Conservation (phyloP, 2,113 vertebrate species). For the Mesitornis unicolor region DNA sequence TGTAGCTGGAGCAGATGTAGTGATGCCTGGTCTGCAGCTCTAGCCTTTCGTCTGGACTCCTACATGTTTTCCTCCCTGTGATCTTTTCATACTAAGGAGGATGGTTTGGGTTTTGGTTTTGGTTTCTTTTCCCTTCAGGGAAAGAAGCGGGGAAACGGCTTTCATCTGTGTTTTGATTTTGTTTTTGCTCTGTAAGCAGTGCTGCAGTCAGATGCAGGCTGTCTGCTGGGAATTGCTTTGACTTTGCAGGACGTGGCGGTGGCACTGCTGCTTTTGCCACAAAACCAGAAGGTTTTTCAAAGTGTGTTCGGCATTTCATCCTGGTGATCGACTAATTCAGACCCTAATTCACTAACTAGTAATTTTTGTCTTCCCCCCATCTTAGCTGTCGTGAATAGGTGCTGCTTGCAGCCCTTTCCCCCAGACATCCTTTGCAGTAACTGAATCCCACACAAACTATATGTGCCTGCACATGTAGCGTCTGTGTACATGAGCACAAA, state of each 20-base stretch:
- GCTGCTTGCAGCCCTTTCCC: neutral
- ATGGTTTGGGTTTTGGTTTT: neutral
- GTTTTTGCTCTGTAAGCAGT: neutral
- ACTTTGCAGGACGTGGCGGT: neutral
- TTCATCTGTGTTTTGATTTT: slow-evolving; percentile 42
- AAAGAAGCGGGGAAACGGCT: slow-evolving; percentile 2
- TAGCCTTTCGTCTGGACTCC: slow-evolving; percentile 28
- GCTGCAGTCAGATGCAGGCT: neutral
- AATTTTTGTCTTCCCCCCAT: neutral
- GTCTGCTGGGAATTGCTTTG: neutral
- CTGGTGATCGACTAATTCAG: neutral
- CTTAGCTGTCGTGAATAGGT: neutral
- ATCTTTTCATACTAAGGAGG: neutral
- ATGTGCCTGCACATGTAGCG: neutral
- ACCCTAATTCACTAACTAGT: neutral
- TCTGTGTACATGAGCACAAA: neutral
- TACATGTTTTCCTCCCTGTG: slow-evolving; percentile 39
- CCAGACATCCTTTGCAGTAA: neutral
- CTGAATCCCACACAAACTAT: neutral
- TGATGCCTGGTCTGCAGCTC: slow-evolving; percentile 4
- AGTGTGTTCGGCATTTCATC: neutral
- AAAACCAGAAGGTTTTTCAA: neutral
- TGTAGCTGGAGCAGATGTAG: slow-evolving; percentile 38
- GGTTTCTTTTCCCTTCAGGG: neutral
- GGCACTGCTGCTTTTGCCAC: neutral